Evolutionary conservation across 2,888 invertebrate species (phyloP).

Genomic region (Phyllotreta cruciferae): DNA sequence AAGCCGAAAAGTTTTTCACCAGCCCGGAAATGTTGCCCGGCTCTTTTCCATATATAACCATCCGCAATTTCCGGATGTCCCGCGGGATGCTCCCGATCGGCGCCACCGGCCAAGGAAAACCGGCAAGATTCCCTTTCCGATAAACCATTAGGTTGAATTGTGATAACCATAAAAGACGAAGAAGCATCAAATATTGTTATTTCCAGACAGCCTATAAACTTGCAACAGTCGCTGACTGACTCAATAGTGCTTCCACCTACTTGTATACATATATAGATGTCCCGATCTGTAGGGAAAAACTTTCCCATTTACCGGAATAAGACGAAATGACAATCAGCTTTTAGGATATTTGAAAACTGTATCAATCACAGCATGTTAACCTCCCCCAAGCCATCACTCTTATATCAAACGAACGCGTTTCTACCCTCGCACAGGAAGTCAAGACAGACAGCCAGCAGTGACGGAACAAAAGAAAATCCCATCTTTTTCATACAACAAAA

Average conservation of each 20-base stretch:
- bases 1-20: constrained; percentile 37
- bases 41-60: constrained; percentile 52
- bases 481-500: too few species aligned
- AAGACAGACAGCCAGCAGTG: constrained; percentile 34
- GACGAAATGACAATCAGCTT: constrained; percentile 45
- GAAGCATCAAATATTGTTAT: too few species aligned
- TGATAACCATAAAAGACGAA: too few species aligned
- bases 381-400: constrained; percentile 49
- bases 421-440: constrained; percentile 43
- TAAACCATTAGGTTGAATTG: too few species aligned
- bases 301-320: constrained; percentile 28
- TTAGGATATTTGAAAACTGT: constrained; percentile 54
- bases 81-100: constrained; percentile 36
- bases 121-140: constrained; percentile 12
- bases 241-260: neutral
- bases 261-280: constrained; percentile 1
- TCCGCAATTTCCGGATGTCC: constrained; percentile 52
- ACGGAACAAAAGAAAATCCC: constrained; percentile 3
- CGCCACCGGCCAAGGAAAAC: constrained; percentile 29
- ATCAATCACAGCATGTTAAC: constrained; percentile 53
- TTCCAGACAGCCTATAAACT: too few species aligned
- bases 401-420: constrained; percentile 48
- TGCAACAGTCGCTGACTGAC: too few species aligned
- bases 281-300: constrained; percentile 12
- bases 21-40: constrained; percentile 38